Evolutionary conservation across 1,140 invertebrate genomes (phyloP).

Genomic region (Brachionus rotundiformis): DNA sequence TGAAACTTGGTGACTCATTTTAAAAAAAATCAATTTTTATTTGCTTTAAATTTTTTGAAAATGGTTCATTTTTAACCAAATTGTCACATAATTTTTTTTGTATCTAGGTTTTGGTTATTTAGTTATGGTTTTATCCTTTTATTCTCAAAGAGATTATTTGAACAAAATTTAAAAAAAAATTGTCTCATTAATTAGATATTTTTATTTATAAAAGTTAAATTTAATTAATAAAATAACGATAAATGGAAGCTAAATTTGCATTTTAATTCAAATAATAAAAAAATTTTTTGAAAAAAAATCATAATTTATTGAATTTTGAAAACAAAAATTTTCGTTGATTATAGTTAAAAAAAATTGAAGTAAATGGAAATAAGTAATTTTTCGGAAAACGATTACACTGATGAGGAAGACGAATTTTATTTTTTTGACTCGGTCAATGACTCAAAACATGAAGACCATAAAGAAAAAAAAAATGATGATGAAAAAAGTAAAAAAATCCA

Average conservation of each 20-base stretch:
- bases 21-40: background rate
- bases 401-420: conserved; percentile 33
- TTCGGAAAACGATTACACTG: background rate
- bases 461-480: background rate
- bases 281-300: background rate
- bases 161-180: too few species aligned
- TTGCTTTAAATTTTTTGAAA: too few species aligned
- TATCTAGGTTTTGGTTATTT: background rate
- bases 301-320: too few species aligned
- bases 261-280: too few species aligned
- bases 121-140: background rate
- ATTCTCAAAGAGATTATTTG: too few species aligned
- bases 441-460: background rate
- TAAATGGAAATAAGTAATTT: conserved; percentile 6
- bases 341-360: background rate
- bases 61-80: too few species aligned
- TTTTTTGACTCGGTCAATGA: background rate
- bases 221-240: background rate
- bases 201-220: too few species aligned
- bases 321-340: too few species aligned
- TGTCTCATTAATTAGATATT: too few species aligned
- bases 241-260: background rate
- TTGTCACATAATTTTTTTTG: too few species aligned
- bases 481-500: background rate
- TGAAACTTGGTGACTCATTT: background rate